Percentiles rank a stretch among this genome's conserved stretches.
Evolutionary conservation across 64 coral and sea anemone species (phyloP).

Genomic region (Astreopora myriophthalma): DNA sequence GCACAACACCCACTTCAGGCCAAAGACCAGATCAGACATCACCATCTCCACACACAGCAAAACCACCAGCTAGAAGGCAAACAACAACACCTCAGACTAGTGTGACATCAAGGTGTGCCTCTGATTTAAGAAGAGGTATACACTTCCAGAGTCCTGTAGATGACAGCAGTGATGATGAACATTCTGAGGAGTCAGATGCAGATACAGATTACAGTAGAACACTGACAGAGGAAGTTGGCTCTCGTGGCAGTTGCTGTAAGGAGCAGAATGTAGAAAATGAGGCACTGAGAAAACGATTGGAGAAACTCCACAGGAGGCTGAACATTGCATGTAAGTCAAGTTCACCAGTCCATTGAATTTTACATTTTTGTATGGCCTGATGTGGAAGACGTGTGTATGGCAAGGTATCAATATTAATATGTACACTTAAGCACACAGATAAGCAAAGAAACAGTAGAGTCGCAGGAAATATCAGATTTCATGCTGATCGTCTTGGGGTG

Average conservation of each 20-base stretch:
- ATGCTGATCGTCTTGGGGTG: too few relatives aligned
- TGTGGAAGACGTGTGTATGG: too few relatives aligned
- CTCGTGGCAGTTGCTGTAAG: constrained; percentile 6
- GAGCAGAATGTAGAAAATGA: constrained; percentile 40
- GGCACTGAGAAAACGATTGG: constrained; percentile 29
- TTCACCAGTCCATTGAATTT: not conserved
- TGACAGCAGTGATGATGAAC: not conserved
- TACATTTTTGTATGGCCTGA: too few relatives aligned
- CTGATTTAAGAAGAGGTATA: not conserved
- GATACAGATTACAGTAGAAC: not conserved
- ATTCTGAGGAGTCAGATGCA: not conserved
- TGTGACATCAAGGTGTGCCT: not conserved
- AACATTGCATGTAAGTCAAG: constrained; percentile 57
- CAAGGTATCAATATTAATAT: too few relatives aligned
- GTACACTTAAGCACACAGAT: too few relatives aligned
- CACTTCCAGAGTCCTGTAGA: not conserved
- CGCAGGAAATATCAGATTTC: too few relatives aligned
- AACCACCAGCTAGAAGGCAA: not conserved
- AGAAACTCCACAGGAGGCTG: constrained; percentile 66
- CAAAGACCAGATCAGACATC: not conserved
- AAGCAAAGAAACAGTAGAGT: too few relatives aligned
- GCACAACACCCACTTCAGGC: not conserved
- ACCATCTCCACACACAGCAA: not conserved
- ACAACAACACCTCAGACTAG: not conserved
- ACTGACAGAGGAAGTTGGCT: not conserved